These are phyloP conservation scores for Rhagonycha lutea DNA, from an alignment of 2,888 invertebrate species.

Conservation along the genomic window DNA sequence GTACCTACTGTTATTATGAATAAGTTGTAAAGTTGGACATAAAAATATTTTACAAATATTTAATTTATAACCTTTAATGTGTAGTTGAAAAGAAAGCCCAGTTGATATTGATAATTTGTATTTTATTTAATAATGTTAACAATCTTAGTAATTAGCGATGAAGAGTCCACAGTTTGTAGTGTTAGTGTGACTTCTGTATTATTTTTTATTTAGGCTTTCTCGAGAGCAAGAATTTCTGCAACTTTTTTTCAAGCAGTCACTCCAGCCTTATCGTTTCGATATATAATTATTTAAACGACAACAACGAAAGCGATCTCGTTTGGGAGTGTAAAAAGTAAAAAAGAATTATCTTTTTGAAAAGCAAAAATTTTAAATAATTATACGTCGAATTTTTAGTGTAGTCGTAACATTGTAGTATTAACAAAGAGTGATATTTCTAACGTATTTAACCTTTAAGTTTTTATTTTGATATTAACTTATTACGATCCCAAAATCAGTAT, in stretches of 20 bases:
- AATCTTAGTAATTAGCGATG: conserved; percentile 14
- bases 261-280: conserved; percentile 13
- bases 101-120: conserved; percentile 32
- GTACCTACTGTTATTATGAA: neutral
- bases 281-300: conserved; percentile 21
- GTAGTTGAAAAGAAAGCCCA: conserved; percentile 9
- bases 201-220: conserved; percentile 24
- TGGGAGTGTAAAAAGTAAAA: neutral
- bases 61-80: neutral
- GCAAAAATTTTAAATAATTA: conserved; percentile 18
- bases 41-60: neutral
- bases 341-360: neutral
- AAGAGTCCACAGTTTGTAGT: conserved; percentile 29
- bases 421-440: conserved; percentile 54
- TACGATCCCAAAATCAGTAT: conserved; percentile 54
- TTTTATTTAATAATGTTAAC: conserved; percentile 34
- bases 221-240: conserved; percentile 20
- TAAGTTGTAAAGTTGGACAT: neutral
- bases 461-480: conserved; percentile 45
- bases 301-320: conserved; percentile 14
- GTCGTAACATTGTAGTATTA: conserved; percentile 52
- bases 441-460: conserved; percentile 40
- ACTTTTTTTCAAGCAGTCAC: conserved; percentile 23
- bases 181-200: conserved; percentile 31
- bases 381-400: conserved; percentile 33